Percentiles rank a stretch among this genome's conserved stretches.
These are phyloP conservation scores for Scaptodrosophila lebanonensis DNA, from an alignment of 1,140 invertebrate genomes.

Conservation along the genomic window DNA sequence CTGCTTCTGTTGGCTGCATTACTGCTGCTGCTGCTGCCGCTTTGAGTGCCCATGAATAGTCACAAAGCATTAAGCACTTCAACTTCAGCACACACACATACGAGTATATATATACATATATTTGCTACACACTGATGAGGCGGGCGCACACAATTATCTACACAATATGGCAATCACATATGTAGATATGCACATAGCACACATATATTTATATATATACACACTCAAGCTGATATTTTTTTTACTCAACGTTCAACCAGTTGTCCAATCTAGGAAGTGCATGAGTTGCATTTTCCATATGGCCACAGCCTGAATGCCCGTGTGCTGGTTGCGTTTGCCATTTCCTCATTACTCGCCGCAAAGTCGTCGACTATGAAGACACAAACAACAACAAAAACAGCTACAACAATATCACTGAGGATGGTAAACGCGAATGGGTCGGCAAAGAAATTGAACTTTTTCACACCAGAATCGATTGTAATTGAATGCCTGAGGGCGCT, in stretches of 20 bases:
- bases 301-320: slow-evolving; percentile 35
- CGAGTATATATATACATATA: too few relatives aligned
- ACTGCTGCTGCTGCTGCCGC: slow-evolving; percentile 38
- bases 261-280: slow-evolving; percentile 75
- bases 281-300: slow-evolving; percentile 75
- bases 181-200: slow-evolving; percentile 71
- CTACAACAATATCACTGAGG: background rate
- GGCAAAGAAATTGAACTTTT: slow-evolving; percentile 74
- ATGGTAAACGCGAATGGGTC: slow-evolving; percentile 50
- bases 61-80: slow-evolving; percentile 74
- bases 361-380: slow-evolving; percentile 17
- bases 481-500: slow-evolving; percentile 69
- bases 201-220: slow-evolving; percentile 27
- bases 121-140: background rate
- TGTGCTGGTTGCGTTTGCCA: slow-evolving; percentile 55
- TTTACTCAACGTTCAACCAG: slow-evolving; percentile 52
- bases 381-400: too few relatives aligned
- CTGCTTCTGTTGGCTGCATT: slow-evolving; percentile 65
- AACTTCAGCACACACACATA: slow-evolving; percentile 23
- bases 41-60: slow-evolving; percentile 72
- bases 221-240: slow-evolving; percentile 20
- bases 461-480: slow-evolving; percentile 75
- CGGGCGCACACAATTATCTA: slow-evolving; percentile 66
- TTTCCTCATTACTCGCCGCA: slow-evolving; percentile 71
- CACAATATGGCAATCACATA: slow-evolving; percentile 75